Evolutionary conservation across 2,113 vertebrate species (phyloP), one percentile per base, ranked within the genome.

Genomic region (Taurulus bubalis): DNA sequence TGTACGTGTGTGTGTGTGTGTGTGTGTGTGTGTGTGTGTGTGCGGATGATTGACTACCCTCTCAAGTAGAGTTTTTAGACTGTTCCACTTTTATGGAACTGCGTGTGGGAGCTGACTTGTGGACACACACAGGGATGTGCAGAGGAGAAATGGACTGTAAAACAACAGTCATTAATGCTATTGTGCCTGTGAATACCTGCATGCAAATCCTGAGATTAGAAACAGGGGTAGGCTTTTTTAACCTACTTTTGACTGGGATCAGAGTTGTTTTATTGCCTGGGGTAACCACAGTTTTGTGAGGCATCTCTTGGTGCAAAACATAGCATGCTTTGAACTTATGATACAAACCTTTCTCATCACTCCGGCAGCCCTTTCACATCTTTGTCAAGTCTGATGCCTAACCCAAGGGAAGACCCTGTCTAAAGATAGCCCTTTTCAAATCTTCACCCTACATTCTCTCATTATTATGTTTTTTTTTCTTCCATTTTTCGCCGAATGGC

Each of bases 41-140:
- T 18, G 32, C 65, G 53, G 66, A 32, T 71, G 87, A 89, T 83
- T 80, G 83, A 76, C 82, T 86, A 24, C 42, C 24, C 86, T 84
- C 84, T 80, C 59, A 79, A 85, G 84, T 84, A 84, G 72, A 79
- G 40, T 79, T 87, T 90, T 90, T 89, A 91, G 91, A 76, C 80
- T 87, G 87, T 82, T 91, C 90, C 82, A 91, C 53, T 91, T 94
- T 87, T 76, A 58, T 66, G 49, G 78, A 69, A 51, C 60, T 49
- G 74, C 20, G 56, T 82, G 82, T 88, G 67, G 76, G 84, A 87
- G 82, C 80, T 79, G 82, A 69, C 70, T 83, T 22, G 1, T 53
- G 67, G 79, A 87, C 80, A 69, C 75, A 66, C 69, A 82, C 71
- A 45, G 47, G 42, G 66, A 47, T 6, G 9, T 56, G 40, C 58